Evolutionary conservation across 2,888 invertebrate genomes (phyloP), one percentile per base, ranked within the genome.

Genomic region (Agrypnus murinus): DNA sequence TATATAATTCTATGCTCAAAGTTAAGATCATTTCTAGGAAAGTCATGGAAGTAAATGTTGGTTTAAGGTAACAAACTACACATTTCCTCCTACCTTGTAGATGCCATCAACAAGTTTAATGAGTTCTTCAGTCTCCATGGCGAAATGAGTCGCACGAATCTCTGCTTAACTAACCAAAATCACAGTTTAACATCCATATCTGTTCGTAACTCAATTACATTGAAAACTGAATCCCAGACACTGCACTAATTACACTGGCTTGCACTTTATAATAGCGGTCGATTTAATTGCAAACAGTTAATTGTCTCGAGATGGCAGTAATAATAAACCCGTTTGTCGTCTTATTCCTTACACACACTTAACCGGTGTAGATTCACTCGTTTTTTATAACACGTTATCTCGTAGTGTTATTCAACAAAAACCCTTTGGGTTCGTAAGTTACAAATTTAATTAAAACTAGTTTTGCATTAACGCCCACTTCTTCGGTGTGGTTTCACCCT

Each of bases 51-150:
- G 50, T 50, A 31, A 50, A 50, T 50, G 31, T 25, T 46, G 46
- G 46, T 19, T 46, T 46, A 19, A 46, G 19, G 46, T 31, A 31
- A 31, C 50, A 50, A 46, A 50, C 31, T 31, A 50, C 50, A 25
- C 38, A 34, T 45, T 12, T 72, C 87, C 87, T 72, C 87, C 87
- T 88, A 95, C 95, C 93, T 95, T 95, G 86, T 95, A 95, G 83
- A 95, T 95, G 81, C 94, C 94, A 87, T 95, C 95, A 81, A 95
- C 95, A 81, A 95, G 92, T 88, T 94, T 95, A 83, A 94, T 95
- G 80, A 95, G 92, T 88, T 95, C 95, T 86, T 95, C 95, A 81
- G 95, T 94, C 89, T 95, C 95, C 93, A 93, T 90, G 50, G 63
- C 67, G 78, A 77, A 32, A 50, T 43, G 36, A 62, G 57, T 66